Percentiles rank a stretch among this genome's conserved stretches.
Conservation (phyloP, 2,113 vertebrate species). For the Callipepla squamata region DNA sequence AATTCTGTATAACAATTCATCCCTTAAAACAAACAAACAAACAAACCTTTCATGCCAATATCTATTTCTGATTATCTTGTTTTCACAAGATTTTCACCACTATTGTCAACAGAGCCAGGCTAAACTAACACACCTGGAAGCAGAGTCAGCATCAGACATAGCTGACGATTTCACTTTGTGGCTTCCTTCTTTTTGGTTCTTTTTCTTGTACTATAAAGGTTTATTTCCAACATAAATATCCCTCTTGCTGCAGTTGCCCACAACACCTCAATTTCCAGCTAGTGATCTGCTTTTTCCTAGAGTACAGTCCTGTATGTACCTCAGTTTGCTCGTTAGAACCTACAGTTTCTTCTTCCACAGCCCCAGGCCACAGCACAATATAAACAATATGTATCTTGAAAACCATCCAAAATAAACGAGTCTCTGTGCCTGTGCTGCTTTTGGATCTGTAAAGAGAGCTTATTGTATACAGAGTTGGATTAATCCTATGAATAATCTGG, state of each 20-base stretch:
- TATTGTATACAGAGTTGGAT: constrained; percentile 47
- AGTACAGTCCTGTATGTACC: neutral
- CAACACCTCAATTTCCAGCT: neutral
- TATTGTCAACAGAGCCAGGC: neutral
- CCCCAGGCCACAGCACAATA: constrained; percentile 21
- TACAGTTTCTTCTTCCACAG: constrained; percentile 45
- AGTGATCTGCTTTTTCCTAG: constrained; percentile 12
- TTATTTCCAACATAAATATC: neutral
- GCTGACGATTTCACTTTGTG: neutral
- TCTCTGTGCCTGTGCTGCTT: constrained; percentile 15
- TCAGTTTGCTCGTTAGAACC: neutral
- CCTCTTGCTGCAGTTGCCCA: neutral
- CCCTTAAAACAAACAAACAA: neutral
- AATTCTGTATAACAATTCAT: neutral
- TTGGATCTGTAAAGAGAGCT: constrained; percentile 44
- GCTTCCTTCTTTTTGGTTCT: neutral
- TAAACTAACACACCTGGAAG: neutral
- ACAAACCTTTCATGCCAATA: neutral
- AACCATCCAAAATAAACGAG: constrained; percentile 47
- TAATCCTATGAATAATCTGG: constrained; percentile 53
- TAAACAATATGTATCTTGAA: constrained; percentile 69
- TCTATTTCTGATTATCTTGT: neutral
- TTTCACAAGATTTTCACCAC: neutral
- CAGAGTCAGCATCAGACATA: neutral
- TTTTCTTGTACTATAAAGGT: neutral